A percentile compares a stretch with the other conserved stretches of the same genome.
These are phyloP conservation scores for Celastrina argiolus DNA, from an alignment of 2,888 invertebrate genomes.

Conservation along the genomic window DNA sequence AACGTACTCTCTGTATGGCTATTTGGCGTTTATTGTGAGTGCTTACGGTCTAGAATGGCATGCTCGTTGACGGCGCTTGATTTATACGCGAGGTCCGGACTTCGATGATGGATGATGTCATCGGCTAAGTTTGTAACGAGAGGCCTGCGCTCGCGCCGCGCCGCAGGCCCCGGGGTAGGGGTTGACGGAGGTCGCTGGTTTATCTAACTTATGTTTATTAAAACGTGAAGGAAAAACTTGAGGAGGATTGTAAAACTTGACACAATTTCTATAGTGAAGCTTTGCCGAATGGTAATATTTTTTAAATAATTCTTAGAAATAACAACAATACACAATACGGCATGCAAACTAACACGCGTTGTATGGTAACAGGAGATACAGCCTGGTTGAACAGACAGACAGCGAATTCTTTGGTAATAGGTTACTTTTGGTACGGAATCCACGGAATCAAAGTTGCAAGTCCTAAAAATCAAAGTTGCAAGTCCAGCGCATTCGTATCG, in stretches of 20 bases:
- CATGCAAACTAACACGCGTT: too few species aligned
- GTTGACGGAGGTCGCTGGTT: background rate
- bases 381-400: too few species aligned
- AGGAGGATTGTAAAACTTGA: too few species aligned
- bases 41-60: background rate
- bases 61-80: background rate
- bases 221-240: too few species aligned
- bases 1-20: background rate
- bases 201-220: background rate
- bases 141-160: background rate
- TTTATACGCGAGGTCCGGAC: conserved; percentile 12
- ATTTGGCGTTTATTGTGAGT: background rate
- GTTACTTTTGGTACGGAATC: too few species aligned
- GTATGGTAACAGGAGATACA: too few species aligned
- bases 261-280: background rate
- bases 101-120: background rate
- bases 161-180: background rate
- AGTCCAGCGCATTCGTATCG: background rate
- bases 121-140: conserved; percentile 1
- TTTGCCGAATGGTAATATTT: too few species aligned
- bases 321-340: too few species aligned
- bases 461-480: too few species aligned
- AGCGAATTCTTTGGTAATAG: too few species aligned
- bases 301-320: too few species aligned
- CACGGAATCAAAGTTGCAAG: too few species aligned